These are phyloP conservation scores for Neodon shergylaensis DNA, from an alignment of 2,113 vertebrate species.

Conservation along the genomic window DNA sequence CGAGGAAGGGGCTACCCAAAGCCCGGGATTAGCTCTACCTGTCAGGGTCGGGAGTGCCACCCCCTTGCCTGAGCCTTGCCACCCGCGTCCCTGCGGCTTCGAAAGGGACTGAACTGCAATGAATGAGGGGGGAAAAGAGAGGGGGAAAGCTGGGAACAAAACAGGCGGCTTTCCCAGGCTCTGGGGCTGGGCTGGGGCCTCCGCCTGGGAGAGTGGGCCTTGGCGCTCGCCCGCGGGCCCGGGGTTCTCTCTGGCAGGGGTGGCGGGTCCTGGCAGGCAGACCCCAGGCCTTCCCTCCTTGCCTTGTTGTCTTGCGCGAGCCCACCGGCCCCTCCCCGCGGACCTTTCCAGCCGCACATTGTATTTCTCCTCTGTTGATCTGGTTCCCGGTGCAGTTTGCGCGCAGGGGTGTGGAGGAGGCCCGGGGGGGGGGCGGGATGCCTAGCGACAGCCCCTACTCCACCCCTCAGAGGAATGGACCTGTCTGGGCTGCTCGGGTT, in stretches of 20 bases:
- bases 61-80: conserved; percentile 54
- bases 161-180: conserved; percentile 79
- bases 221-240: conserved; percentile 50
- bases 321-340: conserved; percentile 55
- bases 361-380: conserved; percentile 41
- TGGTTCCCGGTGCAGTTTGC: background rate
- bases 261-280: conserved; percentile 55
- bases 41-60: conserved; percentile 69
- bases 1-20: conserved; percentile 52
- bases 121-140: conserved; percentile 48
- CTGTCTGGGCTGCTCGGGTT: conserved; percentile 34
- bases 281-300: conserved; percentile 47
- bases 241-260: conserved; percentile 40
- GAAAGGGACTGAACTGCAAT: conserved; percentile 72
- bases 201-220: conserved; percentile 60
- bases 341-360: conserved; percentile 36
- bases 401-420: background rate
- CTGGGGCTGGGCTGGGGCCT: conserved; percentile 73
- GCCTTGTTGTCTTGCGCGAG: conserved; percentile 53
- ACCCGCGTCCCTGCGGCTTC: conserved; percentile 62
- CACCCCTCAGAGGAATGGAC: background rate
- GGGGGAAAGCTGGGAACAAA: conserved; percentile 73
- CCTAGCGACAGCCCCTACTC: background rate
- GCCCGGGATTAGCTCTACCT: conserved; percentile 59
- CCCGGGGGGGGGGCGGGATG: background rate